Percentiles rank a stretch among this genome's conserved stretches.
Evolutionary conservation across 2,888 invertebrate species (phyloP).

Genomic region (Suillia variegata): DNA sequence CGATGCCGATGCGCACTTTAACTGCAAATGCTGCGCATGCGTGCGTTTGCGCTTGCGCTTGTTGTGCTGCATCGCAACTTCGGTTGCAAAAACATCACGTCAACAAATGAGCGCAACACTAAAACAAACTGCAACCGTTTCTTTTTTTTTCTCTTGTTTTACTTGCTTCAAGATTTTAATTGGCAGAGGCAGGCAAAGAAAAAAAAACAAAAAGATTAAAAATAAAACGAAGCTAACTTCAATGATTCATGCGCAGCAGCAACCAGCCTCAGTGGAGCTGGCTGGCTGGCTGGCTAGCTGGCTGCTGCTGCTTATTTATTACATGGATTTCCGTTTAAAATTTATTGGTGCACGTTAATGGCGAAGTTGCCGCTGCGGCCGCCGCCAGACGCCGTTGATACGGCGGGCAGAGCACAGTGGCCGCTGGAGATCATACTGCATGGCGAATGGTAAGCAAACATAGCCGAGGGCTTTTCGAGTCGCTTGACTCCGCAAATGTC

Average conservation of each 20-base stretch:
- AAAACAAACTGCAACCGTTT: background rate
- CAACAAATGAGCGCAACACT: background rate
- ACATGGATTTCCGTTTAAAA: background rate
- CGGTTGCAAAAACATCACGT: slow-evolving; percentile 1
- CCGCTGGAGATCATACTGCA: background rate
- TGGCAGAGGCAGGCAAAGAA: background rate
- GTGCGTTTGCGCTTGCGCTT: too few relatives aligned
- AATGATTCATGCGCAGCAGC: background rate
- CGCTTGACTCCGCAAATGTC: too few relatives aligned
- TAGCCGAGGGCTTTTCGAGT: background rate
- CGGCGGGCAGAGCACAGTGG: background rate
- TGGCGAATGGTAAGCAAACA: background rate
- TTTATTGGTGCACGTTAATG: background rate
- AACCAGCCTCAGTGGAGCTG: background rate
- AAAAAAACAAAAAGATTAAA: too few relatives aligned
- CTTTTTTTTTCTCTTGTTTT: background rate
- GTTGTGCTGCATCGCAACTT: background rate
- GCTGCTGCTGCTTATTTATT: background rate
- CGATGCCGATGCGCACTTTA: too few relatives aligned
- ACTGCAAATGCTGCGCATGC: too few relatives aligned
- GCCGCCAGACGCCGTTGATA: too few relatives aligned
- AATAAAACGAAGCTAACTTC: too few relatives aligned
- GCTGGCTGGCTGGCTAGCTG: background rate
- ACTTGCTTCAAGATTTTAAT: background rate
- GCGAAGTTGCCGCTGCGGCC: background rate